phyloP scores from a whole-genome alignment of 2,113 vertebrate genomes.

The Isurus oxyrinchus region DNA sequence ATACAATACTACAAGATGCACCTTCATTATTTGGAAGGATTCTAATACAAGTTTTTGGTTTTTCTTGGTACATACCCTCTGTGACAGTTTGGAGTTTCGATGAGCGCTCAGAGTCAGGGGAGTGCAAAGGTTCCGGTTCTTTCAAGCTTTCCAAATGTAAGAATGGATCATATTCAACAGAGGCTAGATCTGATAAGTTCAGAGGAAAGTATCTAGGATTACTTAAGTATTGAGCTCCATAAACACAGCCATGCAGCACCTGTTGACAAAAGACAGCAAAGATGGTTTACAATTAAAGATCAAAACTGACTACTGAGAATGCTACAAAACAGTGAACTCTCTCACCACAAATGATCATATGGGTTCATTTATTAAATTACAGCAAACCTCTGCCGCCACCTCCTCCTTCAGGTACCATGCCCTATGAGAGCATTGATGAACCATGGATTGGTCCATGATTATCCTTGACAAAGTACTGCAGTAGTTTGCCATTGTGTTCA shows the following conservation, averaged over 20 bases:
- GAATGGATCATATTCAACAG: conserved; percentile 89
- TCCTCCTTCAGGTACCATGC: no score
- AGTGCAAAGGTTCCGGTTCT: conserved; percentile 95
- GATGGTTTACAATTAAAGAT: conserved; percentile 37
- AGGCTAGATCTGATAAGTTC: conserved; percentile 84
- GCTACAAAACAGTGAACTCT: neutral
- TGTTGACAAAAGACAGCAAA: conserved; percentile 47
- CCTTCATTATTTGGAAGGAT: neutral
- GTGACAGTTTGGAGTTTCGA: conserved; percentile 92
- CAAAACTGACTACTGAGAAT: neutral
- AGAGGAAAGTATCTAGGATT: conserved; percentile 87
- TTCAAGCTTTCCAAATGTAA: conserved; percentile 84
- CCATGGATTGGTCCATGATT: no score
- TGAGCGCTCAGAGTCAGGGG: conserved; percentile 91
- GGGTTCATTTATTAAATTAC: neutral
- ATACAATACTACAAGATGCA: neutral
- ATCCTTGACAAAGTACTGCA: no score
- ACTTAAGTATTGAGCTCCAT: conserved; percentile 91
- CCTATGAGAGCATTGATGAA: no score
- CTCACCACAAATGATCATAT: neutral
- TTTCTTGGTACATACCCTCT: conserved; percentile 67
- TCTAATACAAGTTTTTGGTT: neutral
- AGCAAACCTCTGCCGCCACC: neutral
- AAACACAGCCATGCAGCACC: conserved; percentile 95
- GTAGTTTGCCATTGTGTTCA: no score